Evolutionary conservation across 2,113 vertebrate species (phyloP), one percentile per base, ranked within the genome.

Genomic region (Podiceps cristatus): DNA sequence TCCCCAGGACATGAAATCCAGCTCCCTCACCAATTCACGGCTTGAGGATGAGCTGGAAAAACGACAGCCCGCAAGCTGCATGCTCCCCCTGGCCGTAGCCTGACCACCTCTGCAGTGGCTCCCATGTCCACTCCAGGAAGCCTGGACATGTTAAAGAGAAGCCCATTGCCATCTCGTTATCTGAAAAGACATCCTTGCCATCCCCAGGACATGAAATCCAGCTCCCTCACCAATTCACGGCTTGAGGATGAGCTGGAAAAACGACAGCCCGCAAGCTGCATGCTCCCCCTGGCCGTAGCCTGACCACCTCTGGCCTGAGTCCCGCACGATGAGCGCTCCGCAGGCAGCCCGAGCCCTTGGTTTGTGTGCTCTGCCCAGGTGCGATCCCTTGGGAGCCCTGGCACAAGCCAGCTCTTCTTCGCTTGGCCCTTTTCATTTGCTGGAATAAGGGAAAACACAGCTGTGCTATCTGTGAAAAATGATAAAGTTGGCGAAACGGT

Each of bases 271-370:
- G 29, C 52, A 56, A 79, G 50, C 53, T 59, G 50, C 55, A 71
- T 31, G 71, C 37, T 94, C 37, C 47, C n/a, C 40, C 0, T 0
- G 5, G 24, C 45, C 1, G 2, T 1, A 87, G 53, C 68, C 69
- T 0, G 0, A 20, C 11, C 42, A 42, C 9, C 24, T n/a, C n/a
- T n/a, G n/a, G 0, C 25, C 64, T 0, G 4, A 71, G 50, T 27
- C 11, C 24, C 3, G 0, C 0, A 5, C 2, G 4, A 28, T 2
- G 16, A 56, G 56, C 52, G 53, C 56, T 13, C 42, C 2, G 3
- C 7, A 2, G 0, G 50, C 85, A 78, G 69, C 27, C 1, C 0
- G 42, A 82, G n/a, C 73, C 73, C 56, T 42, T 5, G 82, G 17
- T 66, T 66, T 33, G 55, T 7, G 73, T 18, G 62, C 92, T 55